Conservation (phyloP, 2,888 invertebrate species). For the Gastrophysa polygoni region DNA sequence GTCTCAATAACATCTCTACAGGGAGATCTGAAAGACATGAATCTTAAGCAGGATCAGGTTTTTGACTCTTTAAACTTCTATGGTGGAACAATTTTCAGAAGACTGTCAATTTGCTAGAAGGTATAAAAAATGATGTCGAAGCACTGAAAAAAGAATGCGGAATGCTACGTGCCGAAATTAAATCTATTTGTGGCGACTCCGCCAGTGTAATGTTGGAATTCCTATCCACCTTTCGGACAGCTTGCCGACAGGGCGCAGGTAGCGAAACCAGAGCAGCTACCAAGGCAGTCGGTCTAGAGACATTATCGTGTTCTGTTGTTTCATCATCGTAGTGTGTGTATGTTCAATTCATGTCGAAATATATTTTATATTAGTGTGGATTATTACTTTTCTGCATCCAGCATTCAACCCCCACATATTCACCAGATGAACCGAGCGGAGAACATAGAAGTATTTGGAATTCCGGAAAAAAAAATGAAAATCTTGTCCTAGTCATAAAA, state of each 20-base stretch:
- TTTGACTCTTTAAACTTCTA: constrained; percentile 8
- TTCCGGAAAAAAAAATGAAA: constrained; percentile 11
- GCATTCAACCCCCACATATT: too few relatives aligned
- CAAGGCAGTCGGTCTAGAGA: too few relatives aligned
- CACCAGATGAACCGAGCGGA: neutral
- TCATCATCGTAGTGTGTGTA: too few relatives aligned
- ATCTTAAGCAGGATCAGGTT: constrained; percentile 1
- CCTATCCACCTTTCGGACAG: too few relatives aligned
- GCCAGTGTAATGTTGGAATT: too few relatives aligned
- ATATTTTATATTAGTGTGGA: too few relatives aligned
- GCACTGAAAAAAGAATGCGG: constrained; percentile 1
- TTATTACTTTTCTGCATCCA: too few relatives aligned
- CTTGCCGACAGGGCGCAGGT: too few relatives aligned
- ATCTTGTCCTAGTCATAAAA: neutral
- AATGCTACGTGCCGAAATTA: constrained; percentile 1
- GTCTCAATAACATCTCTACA: neutral
- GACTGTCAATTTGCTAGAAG: neutral
- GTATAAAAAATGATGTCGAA: neutral
- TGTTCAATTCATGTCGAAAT: too few relatives aligned
- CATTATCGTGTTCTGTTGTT: too few relatives aligned
- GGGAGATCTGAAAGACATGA: constrained; percentile 2
- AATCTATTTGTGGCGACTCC: too few relatives aligned
- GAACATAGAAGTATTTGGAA: constrained; percentile 7
- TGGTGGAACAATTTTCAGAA: constrained; percentile 7
- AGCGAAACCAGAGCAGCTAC: too few relatives aligned